Percentiles rank a stretch among this genome's conserved stretches.
Evolutionary conservation across 2,113 vertebrate species (phyloP).

Genomic region (Raja brachyura): DNA sequence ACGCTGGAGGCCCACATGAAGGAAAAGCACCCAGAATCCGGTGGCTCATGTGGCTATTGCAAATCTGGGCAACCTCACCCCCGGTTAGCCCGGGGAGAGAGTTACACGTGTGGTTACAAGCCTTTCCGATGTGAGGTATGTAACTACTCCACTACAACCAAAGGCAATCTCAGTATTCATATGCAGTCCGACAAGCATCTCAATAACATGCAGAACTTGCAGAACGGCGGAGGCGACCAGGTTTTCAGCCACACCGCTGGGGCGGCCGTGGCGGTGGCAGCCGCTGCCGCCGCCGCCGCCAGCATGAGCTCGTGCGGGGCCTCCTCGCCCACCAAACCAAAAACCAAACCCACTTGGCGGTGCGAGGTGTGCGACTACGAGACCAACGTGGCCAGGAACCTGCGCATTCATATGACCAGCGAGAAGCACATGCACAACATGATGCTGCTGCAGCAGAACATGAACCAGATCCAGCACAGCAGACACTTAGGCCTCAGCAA

Average conservation of each 20-base stretch:
- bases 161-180: conserved; percentile 99
- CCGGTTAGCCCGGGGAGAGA: conserved; percentile 91
- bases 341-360: conserved; percentile 96
- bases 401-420: conserved; percentile 98
- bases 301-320: conserved; percentile 77
- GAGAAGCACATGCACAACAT: conserved; percentile 99
- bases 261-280: conserved; percentile 60
- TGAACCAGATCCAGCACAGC: conserved; percentile 87
- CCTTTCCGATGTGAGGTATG: conserved; percentile 98
- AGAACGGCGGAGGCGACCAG: conserved; percentile 89
- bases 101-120: conserved; percentile 98
- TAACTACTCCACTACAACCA: conserved; percentile 99
- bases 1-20: conserved; percentile 99
- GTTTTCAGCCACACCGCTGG: conserved; percentile 81
- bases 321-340: conserved; percentile 94
- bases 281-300: conserved; percentile 62
- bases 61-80: conserved; percentile 92
- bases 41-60: conserved; percentile 87
- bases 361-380: conserved; percentile 98
- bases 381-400: conserved; percentile 94
- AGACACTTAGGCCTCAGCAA: conserved; percentile 80
- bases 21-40: conserved; percentile 96
- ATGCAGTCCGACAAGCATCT: conserved; percentile 99
- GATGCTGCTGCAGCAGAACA: conserved; percentile 95
- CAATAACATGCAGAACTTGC: conserved; percentile 99